Base-by-base conservation (phyloP, 2,113 vertebrate genomes). In the Dissostichus mawsoni region DNA sequence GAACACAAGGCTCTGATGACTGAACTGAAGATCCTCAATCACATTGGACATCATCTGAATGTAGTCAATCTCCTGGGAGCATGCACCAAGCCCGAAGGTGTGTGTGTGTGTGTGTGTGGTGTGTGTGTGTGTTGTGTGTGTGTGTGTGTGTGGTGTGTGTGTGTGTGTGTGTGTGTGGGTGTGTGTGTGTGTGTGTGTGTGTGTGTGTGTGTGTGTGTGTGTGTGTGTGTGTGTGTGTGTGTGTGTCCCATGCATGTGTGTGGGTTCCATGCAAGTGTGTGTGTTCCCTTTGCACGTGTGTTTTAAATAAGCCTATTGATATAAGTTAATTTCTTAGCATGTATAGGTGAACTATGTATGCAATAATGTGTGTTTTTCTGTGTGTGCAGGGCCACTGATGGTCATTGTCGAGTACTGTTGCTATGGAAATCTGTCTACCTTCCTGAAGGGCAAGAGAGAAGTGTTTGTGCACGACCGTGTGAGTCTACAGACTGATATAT, bases 1-100 rank as follows among this genome's bases (percentile, higher is more conserved):
- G 98, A 99, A 58, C 96, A 98, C 91, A 97, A 98, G 88, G 98
- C 98, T n/a, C 92, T 99, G 72, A 97, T 98, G 97, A 98, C 96
- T 2, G 98, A 99, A 74, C 94, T 99, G 82, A 99, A 99, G 92
- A 98, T 99, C 87, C 91, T 99, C 84, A 98, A 96, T 87, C 96
- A 98, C 80, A 96, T 99, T 8, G 98, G 98, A 62, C 96, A 98
- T 82, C 98, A 99, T 68, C 94, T 98, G 68, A 99, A 99, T 18
- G 97, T 99, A 5, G 98, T 99, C 77, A 99, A 99, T 92, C 94
- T 99, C 47, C 80, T 99, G 61, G 97, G 97, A 80, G 98, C 97
- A 52, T 99, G 98, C 89, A 99, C 97, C 3, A 97, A 96, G 85
- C 93, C 94, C 44, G 97, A 96, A 96, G 97, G 98, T 98, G 92